Evolutionary conservation across 1,140 invertebrate genomes (phyloP), one percentile per base, ranked within the genome.

Genomic region (Atta cephalotes): DNA sequence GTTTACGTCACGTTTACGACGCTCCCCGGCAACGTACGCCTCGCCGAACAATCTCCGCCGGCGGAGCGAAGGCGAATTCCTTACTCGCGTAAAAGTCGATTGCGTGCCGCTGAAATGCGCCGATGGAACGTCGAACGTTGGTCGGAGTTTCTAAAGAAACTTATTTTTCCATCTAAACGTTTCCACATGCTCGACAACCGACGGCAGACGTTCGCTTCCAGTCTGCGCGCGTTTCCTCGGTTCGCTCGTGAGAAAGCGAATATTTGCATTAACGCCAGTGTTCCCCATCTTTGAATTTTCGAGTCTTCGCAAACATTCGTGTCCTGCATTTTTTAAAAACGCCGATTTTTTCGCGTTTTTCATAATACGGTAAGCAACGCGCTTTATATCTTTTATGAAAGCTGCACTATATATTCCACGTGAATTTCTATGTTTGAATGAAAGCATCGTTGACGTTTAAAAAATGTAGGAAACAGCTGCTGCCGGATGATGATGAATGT

Each of bases 1-100:
- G 89, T 90, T 91, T 92, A 87, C 81, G 60, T 63, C 88, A 78
- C 82, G 51, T 70, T 90, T 88, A 76, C 90, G 68, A 81, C 62
- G 68, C 72, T 63, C 12, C 25, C 51, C 39, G 72, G 74, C 70
- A 81, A 86, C 81, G 82, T 78, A 87, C 80, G 28, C 77, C 45
- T 18, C 39, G 76, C 21, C 63, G 85, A 70, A 62, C 77, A 80
- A 86, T 86, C 62, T 82, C 21, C 78, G 28, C 1, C 70, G 85
- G 45, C 39, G 49, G 39, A 45, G 35, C 85, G 76, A 68, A 28
- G 62, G 35, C 63, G 77, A 70, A 81, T 70, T 86, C 53, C 77
- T 70, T 58, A 39, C 63, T 86, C 31, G 63, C 77, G 76, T 68
- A 21, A 86, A 80, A 86, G 76, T 68, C 62, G 71, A 80, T 68